Evolutionary conservation across 2,797 vertebrate genomes (phyloP), one percentile per base, ranked within the genome.

Genomic region (Aythya fuligula): DNA sequence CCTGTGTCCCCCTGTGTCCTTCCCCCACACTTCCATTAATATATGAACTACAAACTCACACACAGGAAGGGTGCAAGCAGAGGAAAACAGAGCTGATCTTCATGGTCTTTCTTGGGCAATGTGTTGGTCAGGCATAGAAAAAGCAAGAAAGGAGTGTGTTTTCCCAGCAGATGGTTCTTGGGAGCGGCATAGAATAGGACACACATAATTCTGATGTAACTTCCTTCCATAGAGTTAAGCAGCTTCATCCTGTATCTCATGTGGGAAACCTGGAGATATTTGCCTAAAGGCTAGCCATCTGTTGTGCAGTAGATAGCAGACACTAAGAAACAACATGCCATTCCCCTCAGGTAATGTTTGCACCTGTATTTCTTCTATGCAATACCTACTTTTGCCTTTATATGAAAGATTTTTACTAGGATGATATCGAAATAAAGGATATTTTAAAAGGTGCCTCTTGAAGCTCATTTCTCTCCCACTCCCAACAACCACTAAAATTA

Each of bases 381-480:
- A 98, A 97, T 97, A 98, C 95, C 97, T 98, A 98, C 97, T 98
- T 98, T 98, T 97, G 97, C 97, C 98, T 98, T 98, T 98, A 98
- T 98, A 98, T 96, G 98, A 98, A 98, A 98, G 95, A 98, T 98
- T 98, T 98, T 98, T 98, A 98, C 98, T 97, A 98, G 97, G 97
- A 97, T 98, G 94, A 98, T 97, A 98, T 92, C 97, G 96, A 98
- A 98, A 99, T 98, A 98, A 98, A 98, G 95, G 96, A 92, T 97
- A 97, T 97, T 97, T 95, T 25, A 28, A 94, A 97, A 95, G 88
- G 94, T 95, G 94, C n/a, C 65, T 96, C 75, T 92, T 90, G 85
- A 75, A 95, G 69, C 39, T 94, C 51, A 70, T 92, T 86, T 90
- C 53, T 86, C 41, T 78, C 9, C 7, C 34, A 64, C 87, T 30